These are phyloP conservation scores for Drosophila demipolita DNA, from an alignment of 2,888 invertebrate species.

Conservation along the genomic window DNA sequence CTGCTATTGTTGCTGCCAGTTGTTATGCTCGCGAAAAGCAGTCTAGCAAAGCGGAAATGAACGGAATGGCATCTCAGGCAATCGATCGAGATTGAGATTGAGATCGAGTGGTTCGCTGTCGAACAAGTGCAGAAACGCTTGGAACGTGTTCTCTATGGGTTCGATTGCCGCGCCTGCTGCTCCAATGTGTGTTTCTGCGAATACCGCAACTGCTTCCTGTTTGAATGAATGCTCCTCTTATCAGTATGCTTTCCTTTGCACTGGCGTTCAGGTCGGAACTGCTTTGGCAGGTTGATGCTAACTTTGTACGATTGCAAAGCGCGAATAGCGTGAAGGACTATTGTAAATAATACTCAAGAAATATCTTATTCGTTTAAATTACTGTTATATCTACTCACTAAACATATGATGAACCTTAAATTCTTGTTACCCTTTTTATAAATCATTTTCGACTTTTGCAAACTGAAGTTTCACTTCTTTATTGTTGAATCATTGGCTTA, in stretches of 20 bases:
- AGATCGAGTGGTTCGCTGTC: slow-evolving; percentile 60
- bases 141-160: slow-evolving; percentile 58
- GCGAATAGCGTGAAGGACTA: not conserved
- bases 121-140: slow-evolving; percentile 66
- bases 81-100: slow-evolving; percentile 31
- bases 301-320: not conserved
- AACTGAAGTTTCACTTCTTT: not conserved
- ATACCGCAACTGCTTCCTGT: slow-evolving; percentile 61
- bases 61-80: slow-evolving; percentile 44
- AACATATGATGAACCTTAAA: not conserved
- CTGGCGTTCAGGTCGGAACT: slow-evolving; percentile 40
- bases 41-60: slow-evolving; percentile 73
- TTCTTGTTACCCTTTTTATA: not conserved
- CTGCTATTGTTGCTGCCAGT: slow-evolving; percentile 25
- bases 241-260: slow-evolving; percentile 44
- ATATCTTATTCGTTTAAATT: not conserved
- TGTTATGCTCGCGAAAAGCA: slow-evolving; percentile 47
- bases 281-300: slow-evolving; percentile 11
- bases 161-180: slow-evolving; percentile 41
- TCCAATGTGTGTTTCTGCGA: slow-evolving; percentile 14
- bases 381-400: not conserved
- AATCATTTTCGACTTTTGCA: not conserved
- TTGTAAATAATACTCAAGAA: not conserved
- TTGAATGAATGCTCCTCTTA: slow-evolving; percentile 52
- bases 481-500: not conserved